Conservation (phyloP, 1,140 invertebrate species). For the Venturia canescens region DNA sequence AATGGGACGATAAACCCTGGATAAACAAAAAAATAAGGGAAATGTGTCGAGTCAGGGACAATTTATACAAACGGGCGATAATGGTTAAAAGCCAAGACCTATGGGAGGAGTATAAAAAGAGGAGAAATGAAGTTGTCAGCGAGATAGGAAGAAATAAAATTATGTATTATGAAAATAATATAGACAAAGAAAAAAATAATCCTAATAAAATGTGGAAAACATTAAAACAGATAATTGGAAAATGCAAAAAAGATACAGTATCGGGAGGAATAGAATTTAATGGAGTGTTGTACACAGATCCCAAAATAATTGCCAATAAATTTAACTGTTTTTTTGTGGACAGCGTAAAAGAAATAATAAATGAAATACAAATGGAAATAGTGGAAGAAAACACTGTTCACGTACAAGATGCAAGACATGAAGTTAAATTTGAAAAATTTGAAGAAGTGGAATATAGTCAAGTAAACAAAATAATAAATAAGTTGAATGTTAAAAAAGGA, state of each 20-base stretch:
- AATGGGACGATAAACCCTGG: conserved; percentile 11
- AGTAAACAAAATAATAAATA: background rate
- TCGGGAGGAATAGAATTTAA: background rate
- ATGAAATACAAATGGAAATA: background rate
- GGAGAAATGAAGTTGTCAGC: background rate
- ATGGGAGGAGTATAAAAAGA: conserved; percentile 24
- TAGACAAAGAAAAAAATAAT: conserved; percentile 7
- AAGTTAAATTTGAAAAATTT: background rate
- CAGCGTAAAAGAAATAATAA: background rate
- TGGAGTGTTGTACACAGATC: background rate
- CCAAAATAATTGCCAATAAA: background rate
- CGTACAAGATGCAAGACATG: background rate
- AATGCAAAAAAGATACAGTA: background rate
- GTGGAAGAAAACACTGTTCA: too few species aligned
- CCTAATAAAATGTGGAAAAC: background rate
- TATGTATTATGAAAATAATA: background rate
- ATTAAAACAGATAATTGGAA: background rate
- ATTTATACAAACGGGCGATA: conserved; percentile 2
- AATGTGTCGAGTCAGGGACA: background rate
- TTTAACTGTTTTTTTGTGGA: background rate
- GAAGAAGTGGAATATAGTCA: background rate
- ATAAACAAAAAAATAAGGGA: background rate
- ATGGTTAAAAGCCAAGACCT: conserved; percentile 1
- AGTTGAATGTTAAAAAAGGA: background rate
- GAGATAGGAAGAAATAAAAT: background rate